Evolutionary conservation across 1,140 invertebrate genomes (phyloP).

Genomic region (Papilio helenus): DNA sequence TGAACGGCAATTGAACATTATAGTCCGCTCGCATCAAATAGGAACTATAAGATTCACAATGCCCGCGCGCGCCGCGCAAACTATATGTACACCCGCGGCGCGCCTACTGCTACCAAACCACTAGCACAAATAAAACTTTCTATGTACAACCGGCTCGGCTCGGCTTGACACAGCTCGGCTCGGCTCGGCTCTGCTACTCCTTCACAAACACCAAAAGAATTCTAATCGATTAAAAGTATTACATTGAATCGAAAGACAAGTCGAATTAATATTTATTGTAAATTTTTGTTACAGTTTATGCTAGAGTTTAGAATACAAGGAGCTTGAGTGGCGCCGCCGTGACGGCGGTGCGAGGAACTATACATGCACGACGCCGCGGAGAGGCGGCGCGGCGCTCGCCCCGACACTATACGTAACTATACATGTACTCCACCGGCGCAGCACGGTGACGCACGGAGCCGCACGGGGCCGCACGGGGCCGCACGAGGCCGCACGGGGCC

Average conservation of each 20-base stretch:
- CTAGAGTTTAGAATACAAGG: conserved; percentile 81
- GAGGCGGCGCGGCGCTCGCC: conserved; percentile 69
- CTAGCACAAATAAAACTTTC: conserved; percentile 76
- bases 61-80: conserved; percentile 56
- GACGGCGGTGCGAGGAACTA: conserved; percentile 80
- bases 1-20: conserved; percentile 81
- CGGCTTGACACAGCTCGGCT: no score
- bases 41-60: conserved; percentile 83
- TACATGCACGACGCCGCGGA: conserved; percentile 78
- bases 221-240: conserved; percentile 68
- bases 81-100: conserved; percentile 70
- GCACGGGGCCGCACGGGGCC: conserved; percentile 52
- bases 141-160: conserved; percentile 71
- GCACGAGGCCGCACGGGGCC: conserved; percentile 40
- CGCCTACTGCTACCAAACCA: conserved; percentile 65
- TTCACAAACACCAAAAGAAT: conserved; percentile 64
- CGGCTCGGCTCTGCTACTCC: conserved; percentile 59
- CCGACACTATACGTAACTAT: conserved; percentile 73
- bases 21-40: conserved; percentile 81
- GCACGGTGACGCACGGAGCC: conserved; percentile 67
- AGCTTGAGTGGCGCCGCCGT: conserved; percentile 74
- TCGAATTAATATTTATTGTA: conserved; percentile 69
- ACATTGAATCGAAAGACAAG: conserved; percentile 66
- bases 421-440: conserved; percentile 69
- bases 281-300: conserved; percentile 77